phyloP scores from a whole-genome alignment of 53 echinoderm and acorn worm genomes.

The Paelopatides confundens region DNA sequence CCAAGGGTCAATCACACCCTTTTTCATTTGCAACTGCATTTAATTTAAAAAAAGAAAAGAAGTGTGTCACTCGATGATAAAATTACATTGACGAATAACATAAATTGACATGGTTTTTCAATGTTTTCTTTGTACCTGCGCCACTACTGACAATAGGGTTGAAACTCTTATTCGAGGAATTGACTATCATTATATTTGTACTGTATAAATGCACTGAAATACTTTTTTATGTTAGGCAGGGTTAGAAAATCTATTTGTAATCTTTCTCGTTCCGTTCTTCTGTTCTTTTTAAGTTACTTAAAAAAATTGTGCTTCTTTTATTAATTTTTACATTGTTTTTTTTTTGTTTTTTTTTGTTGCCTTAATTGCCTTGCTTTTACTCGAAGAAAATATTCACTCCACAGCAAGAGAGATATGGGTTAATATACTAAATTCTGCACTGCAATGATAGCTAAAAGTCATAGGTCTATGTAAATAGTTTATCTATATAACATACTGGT shows the following conservation, averaged over 20 bases:
- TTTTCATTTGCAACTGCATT: background rate
- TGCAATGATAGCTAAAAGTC: background rate
- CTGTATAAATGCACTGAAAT: slow-evolving; percentile 40
- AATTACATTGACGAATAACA: background rate
- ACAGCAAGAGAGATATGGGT: too few species aligned
- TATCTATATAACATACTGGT: too few species aligned
- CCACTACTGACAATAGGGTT: slow-evolving; percentile 10
- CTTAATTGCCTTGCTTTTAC: background rate
- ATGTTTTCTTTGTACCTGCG: background rate
- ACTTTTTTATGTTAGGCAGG: slow-evolving; percentile 19
- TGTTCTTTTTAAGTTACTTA: too few species aligned
- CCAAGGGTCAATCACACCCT: background rate
- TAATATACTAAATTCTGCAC: background rate
- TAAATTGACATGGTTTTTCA: background rate
- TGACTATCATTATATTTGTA: slow-evolving; percentile 29
- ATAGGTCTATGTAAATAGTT: too few species aligned
- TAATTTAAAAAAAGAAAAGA: too few species aligned
- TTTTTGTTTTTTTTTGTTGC: background rate
- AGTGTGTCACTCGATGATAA: background rate
- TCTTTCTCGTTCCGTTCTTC: background rate
- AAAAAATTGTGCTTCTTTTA: background rate
- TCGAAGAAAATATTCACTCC: too few species aligned
- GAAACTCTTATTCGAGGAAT: background rate
- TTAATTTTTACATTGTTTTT: background rate
- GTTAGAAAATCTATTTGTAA: background rate